These are phyloP conservation scores for Bradypus variegatus DNA, from an alignment of 2,797 vertebrate species.

Conservation along the genomic window DNA sequence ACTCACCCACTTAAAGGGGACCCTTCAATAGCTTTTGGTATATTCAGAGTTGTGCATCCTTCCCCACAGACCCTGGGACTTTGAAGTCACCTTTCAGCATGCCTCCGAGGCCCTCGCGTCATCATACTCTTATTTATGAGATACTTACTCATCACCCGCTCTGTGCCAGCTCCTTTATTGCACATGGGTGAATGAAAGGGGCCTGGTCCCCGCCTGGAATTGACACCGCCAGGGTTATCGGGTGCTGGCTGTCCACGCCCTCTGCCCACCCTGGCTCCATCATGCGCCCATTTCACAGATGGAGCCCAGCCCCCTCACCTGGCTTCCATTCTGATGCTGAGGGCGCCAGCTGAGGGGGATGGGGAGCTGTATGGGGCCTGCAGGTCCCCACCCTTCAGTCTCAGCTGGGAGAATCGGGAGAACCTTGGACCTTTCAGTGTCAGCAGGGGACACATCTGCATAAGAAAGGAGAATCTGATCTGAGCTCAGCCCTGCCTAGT, in stretches of 20 bases:
- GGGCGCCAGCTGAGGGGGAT: background rate
- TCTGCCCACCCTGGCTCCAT: background rate
- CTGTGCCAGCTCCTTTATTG: background rate
- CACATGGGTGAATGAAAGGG: background rate
- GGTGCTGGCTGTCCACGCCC: rapidly evolving
- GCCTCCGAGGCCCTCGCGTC: background rate
- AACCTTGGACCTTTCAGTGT: background rate
- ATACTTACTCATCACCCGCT: background rate
- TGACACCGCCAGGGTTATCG: background rate
- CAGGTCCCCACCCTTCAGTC: background rate
- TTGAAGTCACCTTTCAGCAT: background rate
- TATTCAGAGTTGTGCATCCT: too few species aligned
- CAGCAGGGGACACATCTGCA: background rate
- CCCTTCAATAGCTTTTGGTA: too few species aligned
- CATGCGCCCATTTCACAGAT: background rate
- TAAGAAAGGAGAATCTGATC: background rate
- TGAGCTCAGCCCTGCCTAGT: background rate
- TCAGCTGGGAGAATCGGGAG: background rate
- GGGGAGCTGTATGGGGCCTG: background rate
- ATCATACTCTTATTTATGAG: background rate
- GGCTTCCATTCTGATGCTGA: too few species aligned
- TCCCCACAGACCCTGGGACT: background rate
- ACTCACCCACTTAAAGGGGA: too few species aligned
- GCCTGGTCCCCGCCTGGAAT: background rate
- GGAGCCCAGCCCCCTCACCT: background rate